Base-by-base conservation (phyloP, 2,113 vertebrate species). In the Tringa solitaria region DNA sequence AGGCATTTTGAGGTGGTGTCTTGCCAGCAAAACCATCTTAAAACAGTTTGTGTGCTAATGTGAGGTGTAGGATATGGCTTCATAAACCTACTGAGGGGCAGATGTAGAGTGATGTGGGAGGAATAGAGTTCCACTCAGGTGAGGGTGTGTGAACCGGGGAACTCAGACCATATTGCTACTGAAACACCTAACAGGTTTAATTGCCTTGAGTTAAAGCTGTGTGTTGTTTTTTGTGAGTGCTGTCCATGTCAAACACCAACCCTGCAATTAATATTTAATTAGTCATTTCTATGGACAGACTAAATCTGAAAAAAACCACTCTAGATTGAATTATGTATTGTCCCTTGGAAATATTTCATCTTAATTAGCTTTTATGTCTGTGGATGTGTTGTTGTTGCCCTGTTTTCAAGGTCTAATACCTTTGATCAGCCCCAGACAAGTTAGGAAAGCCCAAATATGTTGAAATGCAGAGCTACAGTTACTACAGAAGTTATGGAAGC, bases 21-120 rank as follows among this genome's bases (percentile, higher is more conserved):
- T n/a, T 76, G 41, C 57, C 53, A 56, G 53, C 28, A 90, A 69
- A 80, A 30, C 3, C 7, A 68, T 0, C 5, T 54, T 82, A 57
- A 35, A 84, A 32, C 35, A 33, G 46, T 26, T 74, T 67, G 30
- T 70, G 5, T 80, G 27, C 21, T 15, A 30, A 6, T 7, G 13
- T 48, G 48, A 43, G 35, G 30, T 4, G 1, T 67, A 37, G 68
- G 11, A 24, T 54, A 9, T 0, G 0, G 20, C 37, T 89, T 89
- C 14, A 12, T 87, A 79, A 75, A 11, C 23, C 2, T 32, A 0
- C 17, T 1, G 1, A 32, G 41, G 22, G 41, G 30, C 35, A 92
- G 63, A 5, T 61, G 26, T 50, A 14, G 80, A 53, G 48, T 77
- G 37, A 37, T 5, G 0, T 30, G 23, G 35, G 35, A 77, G 24